These are phyloP conservation scores for Nothoprocta perdicaria DNA, from an alignment of 2,113 vertebrate genomes.

Conservation along the genomic window DNA sequence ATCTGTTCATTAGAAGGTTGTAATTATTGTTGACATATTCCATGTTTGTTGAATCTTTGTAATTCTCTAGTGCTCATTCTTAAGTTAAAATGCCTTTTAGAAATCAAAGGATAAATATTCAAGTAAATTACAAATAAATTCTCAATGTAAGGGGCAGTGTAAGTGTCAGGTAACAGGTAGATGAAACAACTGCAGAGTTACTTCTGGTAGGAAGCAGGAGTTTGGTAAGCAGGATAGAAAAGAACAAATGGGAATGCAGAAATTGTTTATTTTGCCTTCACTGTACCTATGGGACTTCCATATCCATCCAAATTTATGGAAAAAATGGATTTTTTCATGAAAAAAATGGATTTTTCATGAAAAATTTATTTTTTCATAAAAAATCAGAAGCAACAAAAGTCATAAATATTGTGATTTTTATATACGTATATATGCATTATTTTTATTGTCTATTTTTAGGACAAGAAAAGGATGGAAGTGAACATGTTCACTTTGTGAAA, in stretches of 20 bases:
- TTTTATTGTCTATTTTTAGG: neutral
- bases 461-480: neutral
- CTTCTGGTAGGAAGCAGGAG: neutral
- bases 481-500: neutral
- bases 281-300: neutral
- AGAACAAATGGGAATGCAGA: neutral
- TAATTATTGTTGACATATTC: neutral
- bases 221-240: neutral
- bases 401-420: neutral
- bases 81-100: neutral
- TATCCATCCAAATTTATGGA: neutral
- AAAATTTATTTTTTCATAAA: neutral
- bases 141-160: neutral
- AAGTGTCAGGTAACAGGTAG: neutral
- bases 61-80: neutral
- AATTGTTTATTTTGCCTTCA: neutral
- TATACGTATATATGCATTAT: neutral
- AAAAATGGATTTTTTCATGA: neutral
- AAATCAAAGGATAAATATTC: neutral
- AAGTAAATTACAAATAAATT: neutral
- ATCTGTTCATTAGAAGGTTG: neutral
- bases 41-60: neutral
- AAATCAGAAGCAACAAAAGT: neutral
- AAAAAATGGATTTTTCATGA: no score
- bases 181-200: neutral